Conservation (phyloP, 2,888 invertebrate genomes). For the Cistogaster globosa region DNA sequence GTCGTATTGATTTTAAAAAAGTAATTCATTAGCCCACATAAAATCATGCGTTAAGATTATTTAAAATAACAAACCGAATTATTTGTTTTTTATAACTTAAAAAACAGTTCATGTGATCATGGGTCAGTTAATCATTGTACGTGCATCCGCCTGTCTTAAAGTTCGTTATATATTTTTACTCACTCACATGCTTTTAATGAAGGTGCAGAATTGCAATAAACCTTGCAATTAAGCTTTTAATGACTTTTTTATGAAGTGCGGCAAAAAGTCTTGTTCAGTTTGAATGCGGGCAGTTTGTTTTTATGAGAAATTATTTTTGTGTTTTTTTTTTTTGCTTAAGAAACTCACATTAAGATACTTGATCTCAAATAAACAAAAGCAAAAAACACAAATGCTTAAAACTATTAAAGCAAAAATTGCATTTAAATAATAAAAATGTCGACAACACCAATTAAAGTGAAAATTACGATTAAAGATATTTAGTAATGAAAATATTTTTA, state of each 20-base stretch:
- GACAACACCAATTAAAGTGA: conserved; percentile 1
- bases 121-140: not conserved
- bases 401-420: conserved; percentile 6
- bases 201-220: conserved; percentile 72
- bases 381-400: not conserved
- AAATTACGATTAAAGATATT: conserved; percentile 12
- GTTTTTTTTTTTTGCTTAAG: not conserved
- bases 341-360: conserved; percentile 1
- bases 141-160: too few species aligned
- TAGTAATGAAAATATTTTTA: conserved; percentile 14
- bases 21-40: too few species aligned
- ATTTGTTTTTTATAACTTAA: too few species aligned
- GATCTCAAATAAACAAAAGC: conserved; percentile 2
- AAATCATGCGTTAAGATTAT: too few species aligned
- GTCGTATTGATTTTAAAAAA: too few species aligned
- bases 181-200: conserved; percentile 51
- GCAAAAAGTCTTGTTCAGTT: conserved; percentile 20
- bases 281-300: conserved; percentile 47
- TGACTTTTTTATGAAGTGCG: conserved; percentile 19
- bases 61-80: too few species aligned
- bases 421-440: conserved; percentile 48
- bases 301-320: not conserved
- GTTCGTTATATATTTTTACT: not conserved
- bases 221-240: conserved; percentile 51
- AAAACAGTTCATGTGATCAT: too few species aligned